Base-by-base conservation (phyloP, 2,888 invertebrate genomes). In the Leucophora obtusa region DNA sequence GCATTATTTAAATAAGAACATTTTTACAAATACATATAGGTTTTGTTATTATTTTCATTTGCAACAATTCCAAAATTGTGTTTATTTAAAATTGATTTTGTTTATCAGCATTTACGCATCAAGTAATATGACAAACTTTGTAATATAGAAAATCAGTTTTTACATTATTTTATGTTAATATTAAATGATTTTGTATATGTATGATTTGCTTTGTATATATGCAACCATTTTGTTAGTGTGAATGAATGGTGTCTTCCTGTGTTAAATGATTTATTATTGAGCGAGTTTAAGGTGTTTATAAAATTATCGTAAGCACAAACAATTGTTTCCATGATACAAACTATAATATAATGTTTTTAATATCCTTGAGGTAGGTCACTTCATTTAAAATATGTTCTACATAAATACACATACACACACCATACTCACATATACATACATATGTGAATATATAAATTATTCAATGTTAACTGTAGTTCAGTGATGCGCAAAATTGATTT, bases 291-390 rank as follows among this genome's bases (percentile, higher is more conserved):
- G 53, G 63, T 70, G 63, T 70, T 51, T 65, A 65, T 71, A 33
- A 62, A 72, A 73, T 51, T 47, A 65, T 63, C 43, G 43, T 60
- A 14, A 69, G 43, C 54, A 72, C 33, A 60, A 59, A 56, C 38
- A 68, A 66, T 38, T 56, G 38, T 72, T 50, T 63, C 38, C 58
- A 69, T 50, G n/a, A 33, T 51, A 65, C 58, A 58, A 76, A 59
- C 58, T 50, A 50, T 53, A 50, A 17, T 21, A 62, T n/a, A 78
- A 62, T 59, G 59, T 56, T 38, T 70, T 73, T 51, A 60, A 59
- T 70, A 77, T 77, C 81, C 77, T 81, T 81, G 81, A 81, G 81
- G 81, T 54, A 81, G 81, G 81, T 81, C 81, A 74, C 38, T 35
- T 62, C 21, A 56, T 10, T 70, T 54, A 28, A 24, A 18, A 53